A percentile compares a stretch with the other conserved stretches of the same genome.
Conservation (phyloP, 2,113 vertebrate genomes). For the Rhinolophus ferrumequinum region DNA sequence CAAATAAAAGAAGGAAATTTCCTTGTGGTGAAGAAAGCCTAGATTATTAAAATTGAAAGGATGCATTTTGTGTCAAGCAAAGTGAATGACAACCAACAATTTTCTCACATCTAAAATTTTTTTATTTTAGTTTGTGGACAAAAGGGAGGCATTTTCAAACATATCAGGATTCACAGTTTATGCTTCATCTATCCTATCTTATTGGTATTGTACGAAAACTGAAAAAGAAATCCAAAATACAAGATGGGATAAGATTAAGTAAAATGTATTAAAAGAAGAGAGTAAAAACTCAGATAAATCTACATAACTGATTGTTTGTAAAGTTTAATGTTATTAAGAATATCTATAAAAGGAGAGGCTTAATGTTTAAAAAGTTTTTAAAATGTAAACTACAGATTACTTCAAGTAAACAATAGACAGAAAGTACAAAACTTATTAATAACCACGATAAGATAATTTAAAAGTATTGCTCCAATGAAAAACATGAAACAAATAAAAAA, state of each 20-base stretch:
- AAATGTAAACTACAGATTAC: neutral
- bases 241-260: neutral
- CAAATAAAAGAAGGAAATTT: neutral
- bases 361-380: neutral
- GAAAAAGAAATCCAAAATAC: slow-evolving; percentile 11
- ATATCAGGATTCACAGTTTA: neutral
- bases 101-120: neutral
- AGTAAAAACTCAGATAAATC: neutral
- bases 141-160: neutral
- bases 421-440: slow-evolving; percentile 3
- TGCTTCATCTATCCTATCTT: neutral
- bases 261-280: neutral
- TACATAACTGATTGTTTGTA: neutral
- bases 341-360: neutral
- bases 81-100: neutral
- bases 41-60: neutral
- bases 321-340: slow-evolving; percentile 1
- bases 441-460: neutral
- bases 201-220: neutral
- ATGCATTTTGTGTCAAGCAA: neutral
- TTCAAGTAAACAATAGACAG: neutral
- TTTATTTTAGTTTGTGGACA: neutral
- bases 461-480: neutral
- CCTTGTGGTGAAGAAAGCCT: neutral
- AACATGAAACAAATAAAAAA: neutral